These are phyloP conservation scores for Nothura maculosa DNA, from an alignment of 2,797 vertebrate genomes.

Conservation along the genomic window DNA sequence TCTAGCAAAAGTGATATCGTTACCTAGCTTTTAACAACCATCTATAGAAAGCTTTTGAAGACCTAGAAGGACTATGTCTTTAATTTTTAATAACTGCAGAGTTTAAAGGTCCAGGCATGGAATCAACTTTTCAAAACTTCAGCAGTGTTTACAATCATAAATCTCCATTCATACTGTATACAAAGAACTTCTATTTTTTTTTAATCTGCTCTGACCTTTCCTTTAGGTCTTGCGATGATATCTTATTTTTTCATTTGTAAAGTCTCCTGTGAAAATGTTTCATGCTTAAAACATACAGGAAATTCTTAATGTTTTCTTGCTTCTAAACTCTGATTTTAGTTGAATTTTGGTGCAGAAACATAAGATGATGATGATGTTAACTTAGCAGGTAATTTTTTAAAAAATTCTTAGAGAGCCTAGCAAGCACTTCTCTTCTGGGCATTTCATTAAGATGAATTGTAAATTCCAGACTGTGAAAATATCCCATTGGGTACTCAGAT, in stretches of 20 bases:
- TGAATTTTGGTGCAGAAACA: not conserved
- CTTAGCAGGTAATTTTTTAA: not conserved
- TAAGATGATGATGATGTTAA: not conserved
- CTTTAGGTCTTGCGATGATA: not conserved
- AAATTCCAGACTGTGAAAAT: slow-evolving; percentile 18
- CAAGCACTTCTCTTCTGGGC: not conserved
- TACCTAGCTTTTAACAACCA: not conserved
- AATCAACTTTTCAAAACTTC: not conserved
- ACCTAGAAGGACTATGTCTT: not conserved
- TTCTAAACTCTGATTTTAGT: not conserved
- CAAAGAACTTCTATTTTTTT: not conserved
- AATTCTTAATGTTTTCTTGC: not conserved
- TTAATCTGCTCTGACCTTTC: too few relatives aligned
- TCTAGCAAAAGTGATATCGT: not conserved
- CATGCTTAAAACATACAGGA: not conserved
- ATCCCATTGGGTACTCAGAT: not conserved
- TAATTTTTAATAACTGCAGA: not conserved
- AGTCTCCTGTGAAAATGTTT: not conserved
- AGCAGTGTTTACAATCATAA: not conserved
- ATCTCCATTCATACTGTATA: not conserved
- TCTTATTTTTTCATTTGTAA: not conserved
- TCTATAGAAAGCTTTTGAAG: not conserved
- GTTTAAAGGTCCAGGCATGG: not conserved
- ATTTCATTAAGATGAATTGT: slow-evolving; percentile 16
- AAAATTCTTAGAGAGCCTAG: not conserved